Base-by-base conservation (phyloP, 2,797 vertebrate genomes). In the Manis pentadactyla region DNA sequence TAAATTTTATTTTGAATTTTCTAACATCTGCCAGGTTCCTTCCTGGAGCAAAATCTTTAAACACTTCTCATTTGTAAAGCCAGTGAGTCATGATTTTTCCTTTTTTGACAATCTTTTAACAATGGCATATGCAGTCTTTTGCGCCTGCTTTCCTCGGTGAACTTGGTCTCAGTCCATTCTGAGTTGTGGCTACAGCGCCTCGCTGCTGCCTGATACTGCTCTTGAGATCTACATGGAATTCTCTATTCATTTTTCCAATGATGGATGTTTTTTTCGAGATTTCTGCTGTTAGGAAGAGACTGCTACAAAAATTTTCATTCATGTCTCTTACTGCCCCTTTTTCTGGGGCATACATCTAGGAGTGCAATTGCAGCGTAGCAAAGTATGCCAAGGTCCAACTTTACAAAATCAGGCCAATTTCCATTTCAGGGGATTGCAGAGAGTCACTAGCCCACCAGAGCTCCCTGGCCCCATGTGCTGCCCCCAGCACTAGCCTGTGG, bases 401-500 rank as follows among this genome's bases (percentile, higher is more conserved):
- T 66, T 11, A 66, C 61, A 37, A 34, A 66, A 34, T 29, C n/a
- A 37, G 8, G 19, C 46, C 42, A 11, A 5, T 2, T 14, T 31
- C 0, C 2, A 27, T 39, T 39, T 8, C 1, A 7, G 66, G 23
- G 9, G 46, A 49, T 2, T 55, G 49, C 61, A 55, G 49, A 55
- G 34, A 10, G 27, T 13, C 2, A 11, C n/a, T 9, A 7, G 1
- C 25, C 12, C 18, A 31, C 7, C 0, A 4, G 59, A 37, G 69
- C 21, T 7, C 46, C n/a, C 53, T 25, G 55, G n/a, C 34, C 29
- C 27, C 0, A 0, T 5, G 4, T 0, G 21, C 19, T 0, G 25
- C n/a, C 39, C 66, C 79, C 12, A 8, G 4, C n/a, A 25, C 53
- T 2, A 18, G n/a, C 42, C 55, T 5, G 2, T 0, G 9, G 25